Base-by-base conservation (phyloP, 2,797 vertebrate species). In the Molossus alvarezi region DNA sequence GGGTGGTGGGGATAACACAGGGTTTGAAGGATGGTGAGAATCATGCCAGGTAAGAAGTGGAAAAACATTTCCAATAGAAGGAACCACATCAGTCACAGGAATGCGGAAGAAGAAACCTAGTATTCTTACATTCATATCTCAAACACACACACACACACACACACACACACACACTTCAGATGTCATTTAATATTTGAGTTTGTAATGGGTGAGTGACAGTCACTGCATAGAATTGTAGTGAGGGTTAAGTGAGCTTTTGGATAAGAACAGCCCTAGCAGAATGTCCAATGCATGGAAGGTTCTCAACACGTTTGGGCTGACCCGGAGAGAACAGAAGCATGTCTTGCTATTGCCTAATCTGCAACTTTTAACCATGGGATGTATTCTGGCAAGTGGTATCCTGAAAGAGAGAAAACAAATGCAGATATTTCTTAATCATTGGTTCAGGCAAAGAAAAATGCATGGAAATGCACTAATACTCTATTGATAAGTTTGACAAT, bases 1-100 rank as follows among this genome's bases (percentile, higher is more conserved):
- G n/a, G 11, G 17, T 4, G 0, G 1, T 9, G n/a, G 48, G 25
- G 6, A 13, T 60, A 29, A 48, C 3, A 48, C 20, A 11, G 23
- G 1, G 60, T 17, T 27, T 72, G n/a, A 80, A 82, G 55, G 10
- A 71, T 11, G 17, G 3, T 80, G 21, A 71, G 29, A 79, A 55
- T 37, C 29, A 57, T 17, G 23, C 41, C 64, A 51, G 80, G 12
- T 77, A 45, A 53, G 25, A 75, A 91, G n/a, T 6, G 4, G n/a
- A 41, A 80, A 12, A 21, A 58, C 37, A 75, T 60, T 88, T 45
- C 37, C 25, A 21, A 45, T 3, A 58, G 69, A 89, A 93, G 58
- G 58, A 79, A 48, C 60, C 29, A 23, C 7, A 27, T 58, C 9
- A 37, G 64, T 76, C 71, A n/a, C 23, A 67, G 25, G 65, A 72